Percentiles rank a stretch among this genome's conserved stretches.
Evolutionary conservation across 2,113 vertebrate species (phyloP).

Genomic region (Arothron firmamentum): DNA sequence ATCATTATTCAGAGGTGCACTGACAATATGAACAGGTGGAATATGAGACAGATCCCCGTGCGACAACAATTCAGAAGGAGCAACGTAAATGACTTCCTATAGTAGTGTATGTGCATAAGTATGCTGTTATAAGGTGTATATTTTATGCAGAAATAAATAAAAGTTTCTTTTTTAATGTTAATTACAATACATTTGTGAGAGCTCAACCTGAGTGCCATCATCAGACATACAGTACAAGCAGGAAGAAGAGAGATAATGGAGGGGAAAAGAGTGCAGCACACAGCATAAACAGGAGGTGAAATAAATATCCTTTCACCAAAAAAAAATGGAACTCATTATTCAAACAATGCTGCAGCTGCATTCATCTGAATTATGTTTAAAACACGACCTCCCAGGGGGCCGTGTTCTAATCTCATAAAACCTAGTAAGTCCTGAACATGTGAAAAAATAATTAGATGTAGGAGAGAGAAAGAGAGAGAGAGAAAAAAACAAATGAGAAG

Average conservation of each 20-base stretch:
- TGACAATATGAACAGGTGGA: too few species aligned
- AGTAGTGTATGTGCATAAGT: too few species aligned
- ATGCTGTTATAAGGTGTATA: too few species aligned
- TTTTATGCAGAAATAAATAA: too few species aligned
- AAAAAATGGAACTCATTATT: neutral
- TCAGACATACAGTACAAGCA: neutral
- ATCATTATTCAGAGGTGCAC: too few species aligned
- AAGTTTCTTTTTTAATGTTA: neutral
- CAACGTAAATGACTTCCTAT: too few species aligned
- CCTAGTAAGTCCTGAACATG: neutral
- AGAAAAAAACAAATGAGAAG: neutral
- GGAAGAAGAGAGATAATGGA: neutral
- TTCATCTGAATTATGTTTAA: neutral
- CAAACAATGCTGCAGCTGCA: neutral
- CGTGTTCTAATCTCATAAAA: slow-evolving; percentile 4
- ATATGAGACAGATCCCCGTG: too few species aligned
- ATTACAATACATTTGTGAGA: neutral
- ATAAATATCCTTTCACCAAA: neutral
- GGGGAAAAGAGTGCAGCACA: neutral
- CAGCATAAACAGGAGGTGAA: too few species aligned
- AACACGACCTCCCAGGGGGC: neutral
- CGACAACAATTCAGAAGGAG: too few species aligned
- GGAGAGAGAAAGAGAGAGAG: slow-evolving; percentile 2
- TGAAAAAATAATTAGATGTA: neutral
- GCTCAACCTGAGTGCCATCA: neutral